These are phyloP conservation scores for Scleropages formosus DNA, from an alignment of 2,797 vertebrate genomes.

Conservation along the genomic window DNA sequence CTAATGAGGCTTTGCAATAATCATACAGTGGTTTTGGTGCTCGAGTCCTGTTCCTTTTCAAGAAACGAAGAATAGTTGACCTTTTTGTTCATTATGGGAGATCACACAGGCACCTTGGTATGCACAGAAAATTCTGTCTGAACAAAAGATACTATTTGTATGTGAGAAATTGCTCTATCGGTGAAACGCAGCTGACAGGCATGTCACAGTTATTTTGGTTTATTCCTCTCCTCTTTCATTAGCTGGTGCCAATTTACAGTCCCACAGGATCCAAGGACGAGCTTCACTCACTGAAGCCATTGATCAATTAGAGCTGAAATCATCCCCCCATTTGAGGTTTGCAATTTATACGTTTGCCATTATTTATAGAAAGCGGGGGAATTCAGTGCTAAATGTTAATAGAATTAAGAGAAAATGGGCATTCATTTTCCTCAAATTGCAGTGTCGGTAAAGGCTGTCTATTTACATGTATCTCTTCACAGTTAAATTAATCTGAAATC, in stretches of 20 bases:
- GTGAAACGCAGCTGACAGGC: slow-evolving; percentile 8
- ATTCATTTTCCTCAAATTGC: slow-evolving; percentile 18
- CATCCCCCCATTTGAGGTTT: slow-evolving; percentile 12
- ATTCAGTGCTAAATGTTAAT: slow-evolving; percentile 26
- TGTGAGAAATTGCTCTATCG: not conserved
- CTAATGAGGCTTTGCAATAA: no score
- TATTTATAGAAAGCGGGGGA: slow-evolving; percentile 25
- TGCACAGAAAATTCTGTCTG: slow-evolving; percentile 5
- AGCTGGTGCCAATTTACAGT: slow-evolving; percentile 16
- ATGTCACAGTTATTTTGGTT: not conserved
- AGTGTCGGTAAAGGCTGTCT: slow-evolving; percentile 1
- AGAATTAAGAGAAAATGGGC: slow-evolving; percentile 24
- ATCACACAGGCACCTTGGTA: slow-evolving; percentile 1
- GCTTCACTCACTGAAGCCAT: slow-evolving; percentile 13
- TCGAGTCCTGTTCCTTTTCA: no score
- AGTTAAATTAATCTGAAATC: slow-evolving; percentile 1
- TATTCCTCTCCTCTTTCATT: slow-evolving; percentile 18
- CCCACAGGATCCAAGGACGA: slow-evolving; percentile 21
- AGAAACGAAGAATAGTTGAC: no score
- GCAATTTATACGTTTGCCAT: slow-evolving; percentile 28
- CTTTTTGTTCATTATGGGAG: no score
- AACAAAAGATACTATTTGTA: slow-evolving; percentile 14
- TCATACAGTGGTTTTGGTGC: no score
- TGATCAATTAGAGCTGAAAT: slow-evolving; percentile 23
- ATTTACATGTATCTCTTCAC: slow-evolving; percentile 4